Base-by-base conservation (phyloP, 2,888 invertebrate genomes). In the Polyommatus iphigenia region DNA sequence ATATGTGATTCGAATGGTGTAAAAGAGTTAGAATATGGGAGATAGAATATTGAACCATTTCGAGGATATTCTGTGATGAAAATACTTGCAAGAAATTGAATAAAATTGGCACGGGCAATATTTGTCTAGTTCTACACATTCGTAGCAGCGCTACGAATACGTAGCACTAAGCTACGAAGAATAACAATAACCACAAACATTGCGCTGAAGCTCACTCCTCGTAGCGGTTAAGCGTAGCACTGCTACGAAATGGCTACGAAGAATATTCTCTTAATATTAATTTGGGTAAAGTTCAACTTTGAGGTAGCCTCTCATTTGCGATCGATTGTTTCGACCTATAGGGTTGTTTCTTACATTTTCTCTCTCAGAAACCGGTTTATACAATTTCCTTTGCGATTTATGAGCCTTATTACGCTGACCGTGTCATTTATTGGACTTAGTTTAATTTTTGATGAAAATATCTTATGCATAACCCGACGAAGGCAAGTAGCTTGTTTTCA, bases 1-100 rank as follows among this genome's bases (percentile, higher is more conserved):
- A 67, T 67, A 67, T 67, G 62, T 24, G 67, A 67, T 67, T 67
- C 67, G 24, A 67, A 67, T 32, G 67, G 67, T 18, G 67, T 67
- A 67, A 67, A 67, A 67, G 67, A 32, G 67, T 18, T 32, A 67
- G 67, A 67, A 67, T 67, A 67, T 67, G 29, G 67, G 67, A 67
- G 29, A 62, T 24, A 24, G 13, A 67, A 67, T 67, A 67, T 67
- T 67, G 67, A 32, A 32, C 29, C 29, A 18, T 32, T 24, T 13
- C 20, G 20, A 10, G 62, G 62, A 62, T 62, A 10, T 13, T 10
- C 24, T 62, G 62, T 62, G 24, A 29, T 67, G 29, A 67, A 67
- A 67, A 29, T 67, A 20, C 62, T 62, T 13, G 4, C 20, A 62
- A 24, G 2, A 62, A 24, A 24, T 67, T 32, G 15, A 32, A 32